Evolutionary conservation across 2,888 invertebrate genomes (phyloP), one percentile per base, ranked within the genome.

Genomic region (Andrena bucephala): DNA sequence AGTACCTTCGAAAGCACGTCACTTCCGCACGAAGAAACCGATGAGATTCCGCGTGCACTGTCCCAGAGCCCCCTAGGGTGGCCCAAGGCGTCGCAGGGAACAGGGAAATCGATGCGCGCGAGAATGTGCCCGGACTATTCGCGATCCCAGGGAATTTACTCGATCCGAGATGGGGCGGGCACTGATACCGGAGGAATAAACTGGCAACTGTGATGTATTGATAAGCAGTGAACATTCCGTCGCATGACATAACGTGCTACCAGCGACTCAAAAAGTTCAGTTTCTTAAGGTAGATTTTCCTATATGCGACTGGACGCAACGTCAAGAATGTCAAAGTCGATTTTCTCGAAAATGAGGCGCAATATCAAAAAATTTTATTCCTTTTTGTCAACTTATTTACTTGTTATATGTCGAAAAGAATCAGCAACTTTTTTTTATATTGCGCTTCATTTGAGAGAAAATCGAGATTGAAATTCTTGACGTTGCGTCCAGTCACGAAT

Each of bases 1-100:
- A 78, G 69, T 88, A 78, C 73, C 71, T 87, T 83, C 83, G 81
- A 88, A 88, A 86, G 88, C 84, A 66, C 82, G 80, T 87, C 87
- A 81, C 75, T 87, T 87, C 84, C 84, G 77, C 87, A 48, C 68
- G 88, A 84, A 82, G 82, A 87, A 77, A 66, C 82, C 78, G 65
- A 29, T 65, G 77, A 73, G 77, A 67, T 84, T 75, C 70, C 72
- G 24, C 72, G 77, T 27, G 50, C 33, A 16, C 59, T 31, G 48
- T n/a, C n/a, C 60, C 20, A 31, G 2, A 13, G 57, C 5, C 52
- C 29, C 60, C 57, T 24, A 52, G 62, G 27, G 68, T 48, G 36
- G 27, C n/a, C 36, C 13, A 29, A n/a, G 27, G 54, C 31, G 13
- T 33, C n/a, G 1, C 16, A 13, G 60, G 31, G 31, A 54, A 72